phyloP scores from a whole-genome alignment of 2,113 vertebrate species.

The Tyrannus savana region DNA sequence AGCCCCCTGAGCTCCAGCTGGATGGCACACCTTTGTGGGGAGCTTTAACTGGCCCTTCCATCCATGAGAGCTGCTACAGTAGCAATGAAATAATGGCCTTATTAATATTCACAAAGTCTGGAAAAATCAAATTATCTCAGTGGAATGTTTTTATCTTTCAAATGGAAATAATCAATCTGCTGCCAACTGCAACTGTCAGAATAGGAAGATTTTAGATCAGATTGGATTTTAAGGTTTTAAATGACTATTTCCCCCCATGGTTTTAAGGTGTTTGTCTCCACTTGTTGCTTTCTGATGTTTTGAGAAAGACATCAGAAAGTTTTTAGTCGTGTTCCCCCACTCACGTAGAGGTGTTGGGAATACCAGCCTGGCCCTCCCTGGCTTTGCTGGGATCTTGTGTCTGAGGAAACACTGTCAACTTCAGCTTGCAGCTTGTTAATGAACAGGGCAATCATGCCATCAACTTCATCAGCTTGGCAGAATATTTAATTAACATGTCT shows the following conservation, averaged over 20 bases:
- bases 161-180: conserved; percentile 16
- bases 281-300: background rate
- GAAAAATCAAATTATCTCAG: background rate
- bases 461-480: background rate
- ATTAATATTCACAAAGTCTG: conserved; percentile 26
- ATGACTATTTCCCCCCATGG: background rate
- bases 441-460: background rate
- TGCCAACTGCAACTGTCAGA: conserved; percentile 8
- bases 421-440: background rate
- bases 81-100: background rate
- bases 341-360: background rate
- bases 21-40: background rate
- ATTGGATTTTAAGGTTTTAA: background rate
- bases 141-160: background rate
- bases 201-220: background rate
- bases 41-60: background rate
- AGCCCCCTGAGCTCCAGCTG: background rate
- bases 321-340: background rate
- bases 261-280: background rate
- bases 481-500: background rate
- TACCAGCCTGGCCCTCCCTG: background rate
- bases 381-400: background rate
- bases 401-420: background rate
- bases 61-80: background rate
- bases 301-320: background rate